These are phyloP conservation scores for Pungitius pungitius DNA, from an alignment of 2,113 vertebrate species.

Conservation along the genomic window DNA sequence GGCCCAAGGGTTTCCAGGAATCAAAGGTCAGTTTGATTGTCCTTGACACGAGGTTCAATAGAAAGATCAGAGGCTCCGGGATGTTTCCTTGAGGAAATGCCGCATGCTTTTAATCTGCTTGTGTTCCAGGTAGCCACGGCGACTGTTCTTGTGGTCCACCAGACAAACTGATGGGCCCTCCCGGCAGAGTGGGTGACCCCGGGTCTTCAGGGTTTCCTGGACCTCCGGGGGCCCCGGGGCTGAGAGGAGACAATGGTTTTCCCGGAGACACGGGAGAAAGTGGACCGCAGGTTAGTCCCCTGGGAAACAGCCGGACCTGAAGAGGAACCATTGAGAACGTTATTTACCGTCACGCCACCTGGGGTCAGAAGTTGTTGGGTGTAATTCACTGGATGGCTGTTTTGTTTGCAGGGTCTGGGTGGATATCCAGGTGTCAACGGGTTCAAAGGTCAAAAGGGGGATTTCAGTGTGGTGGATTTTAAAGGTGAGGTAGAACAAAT, in stretches of 20 bases:
- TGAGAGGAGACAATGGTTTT: conserved; percentile 61
- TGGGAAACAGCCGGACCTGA: too few species aligned
- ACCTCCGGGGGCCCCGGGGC: conserved; percentile 38
- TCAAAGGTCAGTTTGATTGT: conserved; percentile 65
- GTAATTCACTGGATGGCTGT: not conserved
- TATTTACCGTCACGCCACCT: too few species aligned
- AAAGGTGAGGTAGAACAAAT: conserved; percentile 61
- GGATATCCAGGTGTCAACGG: conserved; percentile 84
- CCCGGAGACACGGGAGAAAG: conserved; percentile 62
- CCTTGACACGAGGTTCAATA: not conserved
- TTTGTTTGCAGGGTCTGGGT: conserved; percentile 77
- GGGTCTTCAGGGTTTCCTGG: conserved; percentile 57
- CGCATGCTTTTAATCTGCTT: not conserved
- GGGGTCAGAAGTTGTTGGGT: not conserved
- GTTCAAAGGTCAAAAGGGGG: conserved; percentile 88
- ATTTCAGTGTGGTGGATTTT: conserved; percentile 52
- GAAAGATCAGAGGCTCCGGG: not conserved
- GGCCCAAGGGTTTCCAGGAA: conserved; percentile 48
- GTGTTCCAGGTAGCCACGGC: conserved; percentile 61
- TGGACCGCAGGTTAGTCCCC: conserved; percentile 63
- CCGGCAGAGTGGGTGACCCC: conserved; percentile 29
- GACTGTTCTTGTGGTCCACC: conserved; percentile 60
- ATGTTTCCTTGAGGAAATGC: not conserved
- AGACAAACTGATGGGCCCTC: not conserved
- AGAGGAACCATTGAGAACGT: too few species aligned